phyloP scores from a whole-genome alignment of 2,888 invertebrate species.

The Drosophila ochracea region DNA sequence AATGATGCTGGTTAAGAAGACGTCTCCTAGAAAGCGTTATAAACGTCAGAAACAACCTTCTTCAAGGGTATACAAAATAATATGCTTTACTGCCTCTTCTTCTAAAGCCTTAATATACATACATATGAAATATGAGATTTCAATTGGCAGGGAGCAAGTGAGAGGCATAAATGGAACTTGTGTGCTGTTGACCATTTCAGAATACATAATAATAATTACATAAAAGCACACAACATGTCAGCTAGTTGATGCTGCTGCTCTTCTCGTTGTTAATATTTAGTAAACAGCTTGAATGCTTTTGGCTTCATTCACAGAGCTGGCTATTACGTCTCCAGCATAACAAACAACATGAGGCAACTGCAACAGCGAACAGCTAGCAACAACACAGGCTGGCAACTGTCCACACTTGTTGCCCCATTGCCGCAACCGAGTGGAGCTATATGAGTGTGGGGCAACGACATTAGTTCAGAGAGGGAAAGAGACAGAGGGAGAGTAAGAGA shows the following conservation, averaged over 20 bases:
- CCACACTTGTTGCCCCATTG: constrained; percentile 64
- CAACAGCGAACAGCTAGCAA: constrained; percentile 10
- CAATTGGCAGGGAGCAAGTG: no score
- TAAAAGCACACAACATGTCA: constrained; percentile 3
- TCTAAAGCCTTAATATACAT: background rate
- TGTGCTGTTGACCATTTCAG: background rate
- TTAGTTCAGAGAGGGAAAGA: background rate
- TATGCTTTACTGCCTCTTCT: background rate
- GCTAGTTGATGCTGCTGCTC: constrained; percentile 13
- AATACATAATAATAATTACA: constrained; percentile 3
- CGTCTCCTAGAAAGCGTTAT: background rate
- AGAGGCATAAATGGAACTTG: background rate
- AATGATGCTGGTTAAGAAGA: background rate
- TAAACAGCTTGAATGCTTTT: constrained; percentile 43
- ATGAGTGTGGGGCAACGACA: constrained; percentile 39
- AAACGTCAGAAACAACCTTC: background rate
- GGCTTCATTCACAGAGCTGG: constrained; percentile 36
- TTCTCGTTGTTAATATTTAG: constrained; percentile 38
- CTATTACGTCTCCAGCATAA: constrained; percentile 33
- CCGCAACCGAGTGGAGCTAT: constrained; percentile 18
- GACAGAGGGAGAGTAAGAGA: background rate
- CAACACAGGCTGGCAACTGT: constrained; percentile 29
- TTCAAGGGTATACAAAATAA: background rate
- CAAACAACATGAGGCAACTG: constrained; percentile 13
- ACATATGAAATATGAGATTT: background rate